Conservation (phyloP, 2,113 vertebrate genomes). For the Gasterosteus nipponicus region DNA sequence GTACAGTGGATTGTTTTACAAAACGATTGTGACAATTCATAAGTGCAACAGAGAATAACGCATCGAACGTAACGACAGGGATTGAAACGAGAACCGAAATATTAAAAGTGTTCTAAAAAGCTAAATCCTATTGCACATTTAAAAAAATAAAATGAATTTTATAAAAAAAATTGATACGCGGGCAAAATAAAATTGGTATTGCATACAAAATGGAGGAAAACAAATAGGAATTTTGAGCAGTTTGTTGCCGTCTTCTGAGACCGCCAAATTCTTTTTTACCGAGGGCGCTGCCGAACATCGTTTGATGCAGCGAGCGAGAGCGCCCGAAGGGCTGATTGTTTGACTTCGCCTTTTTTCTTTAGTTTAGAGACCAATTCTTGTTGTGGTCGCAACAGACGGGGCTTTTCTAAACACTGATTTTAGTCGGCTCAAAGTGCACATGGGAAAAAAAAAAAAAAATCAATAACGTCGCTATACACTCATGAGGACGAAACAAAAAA, state of each 20-base stretch:
- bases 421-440: constrained; percentile 77
- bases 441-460: constrained; percentile 23
- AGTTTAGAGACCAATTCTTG: constrained; percentile 89
- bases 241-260: constrained; percentile 89
- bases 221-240: constrained; percentile 70
- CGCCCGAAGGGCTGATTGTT: constrained; percentile 86
- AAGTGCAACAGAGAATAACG: constrained; percentile 79
- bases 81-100: constrained; percentile 49
- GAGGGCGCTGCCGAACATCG: constrained; percentile 75
- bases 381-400: constrained; percentile 85
- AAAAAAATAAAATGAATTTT: constrained; percentile 85
- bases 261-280: constrained; percentile 82
- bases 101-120: constrained; percentile 73
- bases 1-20: constrained; percentile 58
- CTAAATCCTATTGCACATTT: constrained; percentile 99
- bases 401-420: constrained; percentile 84
- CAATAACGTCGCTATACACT: constrained; percentile 69
- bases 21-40: constrained; percentile 72
- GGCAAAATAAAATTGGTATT: constrained; percentile 83
- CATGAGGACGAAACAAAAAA: constrained; percentile 25
- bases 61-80: constrained; percentile 56
- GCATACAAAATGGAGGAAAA: constrained; percentile 88
- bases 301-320: constrained; percentile 52
- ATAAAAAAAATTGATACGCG: constrained; percentile 77
- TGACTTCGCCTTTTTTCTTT: constrained; percentile 79